Evolutionary conservation across 2,888 invertebrate species (phyloP).

Genomic region (Megaustenia siamemsis): DNA sequence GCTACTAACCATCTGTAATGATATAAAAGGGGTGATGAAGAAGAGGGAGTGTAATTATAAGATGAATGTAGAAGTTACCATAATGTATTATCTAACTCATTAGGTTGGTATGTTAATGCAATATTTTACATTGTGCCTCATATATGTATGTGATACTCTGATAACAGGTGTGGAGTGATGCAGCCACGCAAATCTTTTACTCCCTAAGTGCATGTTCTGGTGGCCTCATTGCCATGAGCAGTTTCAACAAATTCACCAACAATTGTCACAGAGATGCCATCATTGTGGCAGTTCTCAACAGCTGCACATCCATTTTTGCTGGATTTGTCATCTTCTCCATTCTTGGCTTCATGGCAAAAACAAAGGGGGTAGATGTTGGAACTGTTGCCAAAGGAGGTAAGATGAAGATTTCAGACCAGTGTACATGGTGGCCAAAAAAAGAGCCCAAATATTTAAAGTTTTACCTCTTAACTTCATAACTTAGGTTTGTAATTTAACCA

Average conservation of each 20-base stretch:
- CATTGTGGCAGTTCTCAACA: slow-evolving; percentile 79
- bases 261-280: slow-evolving; percentile 79
- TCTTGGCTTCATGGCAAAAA: slow-evolving; percentile 84
- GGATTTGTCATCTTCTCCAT: slow-evolving; percentile 80
- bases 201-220: slow-evolving; percentile 78
- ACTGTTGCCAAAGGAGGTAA: slow-evolving; percentile 78
- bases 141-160: too few relatives aligned
- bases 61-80: too few relatives aligned
- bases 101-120: too few relatives aligned
- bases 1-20: too few relatives aligned
- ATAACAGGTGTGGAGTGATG: slow-evolving; percentile 76
- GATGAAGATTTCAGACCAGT: not conserved
- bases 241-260: slow-evolving; percentile 79
- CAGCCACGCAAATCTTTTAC: slow-evolving; percentile 78
- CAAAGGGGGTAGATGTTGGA: slow-evolving; percentile 78
- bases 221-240: slow-evolving; percentile 78
- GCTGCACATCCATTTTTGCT: slow-evolving; percentile 79
- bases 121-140: too few relatives aligned
- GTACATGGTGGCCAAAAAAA: too few relatives aligned
- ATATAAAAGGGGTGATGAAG: too few relatives aligned
- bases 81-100: too few relatives aligned
- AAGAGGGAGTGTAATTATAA: too few relatives aligned
- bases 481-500: too few relatives aligned
- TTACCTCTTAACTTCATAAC: too few relatives aligned
- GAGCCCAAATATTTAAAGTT: too few relatives aligned